A percentile compares a stretch with the other conserved stretches of the same genome.
Evolutionary conservation across 1,140 invertebrate genomes (phyloP).

Genomic region (Eumaeus atala): DNA sequence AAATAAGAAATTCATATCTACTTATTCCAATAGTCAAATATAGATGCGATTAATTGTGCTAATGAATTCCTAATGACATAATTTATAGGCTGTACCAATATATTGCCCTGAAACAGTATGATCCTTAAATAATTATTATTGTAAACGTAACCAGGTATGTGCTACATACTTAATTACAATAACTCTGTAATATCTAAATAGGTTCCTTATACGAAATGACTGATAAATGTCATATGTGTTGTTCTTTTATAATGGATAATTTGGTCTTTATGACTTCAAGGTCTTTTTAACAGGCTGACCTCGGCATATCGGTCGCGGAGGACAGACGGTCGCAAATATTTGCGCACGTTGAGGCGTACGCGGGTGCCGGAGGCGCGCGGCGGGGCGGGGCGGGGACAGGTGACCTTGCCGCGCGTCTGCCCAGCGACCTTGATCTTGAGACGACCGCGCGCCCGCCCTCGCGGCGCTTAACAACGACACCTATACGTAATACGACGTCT

Average conservation of each 20-base stretch:
- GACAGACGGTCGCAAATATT: constrained; percentile 72
- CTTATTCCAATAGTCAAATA: too few species aligned
- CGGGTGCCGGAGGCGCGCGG: constrained; percentile 24
- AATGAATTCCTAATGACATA: too few species aligned
- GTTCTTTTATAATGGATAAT: constrained; percentile 51
- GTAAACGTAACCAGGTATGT: too few species aligned
- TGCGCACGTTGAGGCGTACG: constrained; percentile 34
- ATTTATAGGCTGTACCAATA: too few species aligned
- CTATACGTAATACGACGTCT: too few species aligned
- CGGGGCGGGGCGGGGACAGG: constrained; percentile 29
- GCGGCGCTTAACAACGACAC: too few species aligned
- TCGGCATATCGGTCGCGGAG: constrained; percentile 71
- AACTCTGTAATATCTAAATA: too few species aligned
- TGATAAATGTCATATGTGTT: constrained; percentile 18
- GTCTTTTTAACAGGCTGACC: constrained; percentile 63
- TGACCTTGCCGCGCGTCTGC: constrained; percentile 68
- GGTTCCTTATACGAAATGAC: not conserved
- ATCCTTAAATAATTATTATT: too few species aligned
- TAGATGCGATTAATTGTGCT: too few species aligned
- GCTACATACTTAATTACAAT: too few species aligned
- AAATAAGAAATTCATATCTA: too few species aligned
- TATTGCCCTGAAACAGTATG: too few species aligned
- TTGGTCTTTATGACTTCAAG: constrained; percentile 67
- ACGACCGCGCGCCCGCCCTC: constrained; percentile 43
- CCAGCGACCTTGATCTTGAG: constrained; percentile 69